phyloP scores from a whole-genome alignment of 2,888 invertebrate genomes.

The Meghimatium bilineatum region DNA sequence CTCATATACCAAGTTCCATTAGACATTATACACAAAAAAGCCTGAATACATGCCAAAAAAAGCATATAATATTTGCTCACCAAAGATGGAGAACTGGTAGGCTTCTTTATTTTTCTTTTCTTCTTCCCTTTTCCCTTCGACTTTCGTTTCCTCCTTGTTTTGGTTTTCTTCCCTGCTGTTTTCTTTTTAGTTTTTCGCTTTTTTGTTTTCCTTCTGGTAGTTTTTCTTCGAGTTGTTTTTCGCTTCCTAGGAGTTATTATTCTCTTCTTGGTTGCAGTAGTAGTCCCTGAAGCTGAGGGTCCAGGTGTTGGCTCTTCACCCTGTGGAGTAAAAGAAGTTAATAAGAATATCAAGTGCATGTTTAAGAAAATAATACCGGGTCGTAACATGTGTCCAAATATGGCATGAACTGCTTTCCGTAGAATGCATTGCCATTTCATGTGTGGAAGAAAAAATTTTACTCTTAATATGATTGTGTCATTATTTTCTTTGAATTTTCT shows the following conservation, averaged over 20 bases:
- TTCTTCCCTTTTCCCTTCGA: conserved; percentile 44
- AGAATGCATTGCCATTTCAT: too few relatives aligned
- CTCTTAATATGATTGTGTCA: too few relatives aligned
- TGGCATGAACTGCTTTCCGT: too few relatives aligned
- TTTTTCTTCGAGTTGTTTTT: conserved; percentile 53
- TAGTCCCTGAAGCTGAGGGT: conserved; percentile 25
- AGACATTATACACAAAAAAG: neutral
- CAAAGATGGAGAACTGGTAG: conserved; percentile 15
- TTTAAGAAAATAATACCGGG: too few relatives aligned
- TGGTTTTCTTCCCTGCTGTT: conserved; percentile 34
- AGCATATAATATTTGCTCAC: conserved; percentile 13
- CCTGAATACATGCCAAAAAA: neutral
- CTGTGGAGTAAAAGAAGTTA: conserved; percentile 1
- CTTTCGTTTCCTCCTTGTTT: conserved; percentile 35
- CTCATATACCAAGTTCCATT: too few relatives aligned
- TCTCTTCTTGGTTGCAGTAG: conserved; percentile 32
- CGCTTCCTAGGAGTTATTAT: conserved; percentile 51
- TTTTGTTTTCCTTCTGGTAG: conserved; percentile 51
- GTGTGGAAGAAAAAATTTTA: too few relatives aligned
- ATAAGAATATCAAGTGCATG: neutral
- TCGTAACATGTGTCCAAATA: too few relatives aligned
- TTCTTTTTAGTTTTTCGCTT: conserved; percentile 45
- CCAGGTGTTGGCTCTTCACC: conserved; percentile 4
- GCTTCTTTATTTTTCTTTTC: conserved; percentile 25
- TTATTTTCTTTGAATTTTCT: too few relatives aligned